Conservation (phyloP, 2,797 vertebrate species). For the Acestrorhynchus altus region DNA sequence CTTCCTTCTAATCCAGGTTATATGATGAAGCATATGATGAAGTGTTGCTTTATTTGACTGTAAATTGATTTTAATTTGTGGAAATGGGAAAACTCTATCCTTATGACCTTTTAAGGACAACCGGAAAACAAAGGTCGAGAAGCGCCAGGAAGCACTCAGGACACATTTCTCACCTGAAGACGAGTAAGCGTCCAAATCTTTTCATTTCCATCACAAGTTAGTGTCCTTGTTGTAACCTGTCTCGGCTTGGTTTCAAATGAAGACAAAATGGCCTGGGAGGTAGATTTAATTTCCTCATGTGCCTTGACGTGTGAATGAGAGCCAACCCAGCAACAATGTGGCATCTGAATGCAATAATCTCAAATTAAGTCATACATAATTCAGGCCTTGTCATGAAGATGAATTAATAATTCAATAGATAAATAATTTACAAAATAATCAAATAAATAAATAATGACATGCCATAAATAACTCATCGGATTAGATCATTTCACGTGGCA, state of each 20-base stretch:
- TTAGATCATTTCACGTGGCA: conserved; percentile 93
- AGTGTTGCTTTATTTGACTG: conserved; percentile 5
- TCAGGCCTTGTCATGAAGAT: conserved; percentile 95
- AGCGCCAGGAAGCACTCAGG: neutral
- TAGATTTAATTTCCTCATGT: conserved; percentile 94
- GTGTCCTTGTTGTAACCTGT: conserved; percentile 74
- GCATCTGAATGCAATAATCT: conserved; percentile 99
- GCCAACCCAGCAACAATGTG: conserved; percentile 92
- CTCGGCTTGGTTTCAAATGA: conserved; percentile 77
- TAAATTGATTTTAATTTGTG: conserved; percentile 19
- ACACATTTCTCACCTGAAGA: neutral
- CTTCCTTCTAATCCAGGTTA: neutral
- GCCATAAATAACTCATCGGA: conserved; percentile 97
- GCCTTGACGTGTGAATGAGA: conserved; percentile 86
- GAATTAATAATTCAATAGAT: conserved; percentile 99
- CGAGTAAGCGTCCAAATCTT: conserved; percentile 61
- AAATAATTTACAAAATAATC: conserved; percentile 99
- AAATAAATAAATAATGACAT: conserved; percentile 99
- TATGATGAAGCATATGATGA: conserved; percentile 15
- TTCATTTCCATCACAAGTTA: conserved; percentile 62
- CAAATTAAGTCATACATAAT: conserved; percentile 99
- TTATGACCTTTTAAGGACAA: neutral
- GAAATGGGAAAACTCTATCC: neutral
- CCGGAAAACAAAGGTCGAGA: neutral
- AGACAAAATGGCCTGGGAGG: conserved; percentile 86